Evolutionary conservation across 1,140 invertebrate genomes (phyloP), one percentile per base, ranked within the genome.

Genomic region (Drosophila yakuba): DNA sequence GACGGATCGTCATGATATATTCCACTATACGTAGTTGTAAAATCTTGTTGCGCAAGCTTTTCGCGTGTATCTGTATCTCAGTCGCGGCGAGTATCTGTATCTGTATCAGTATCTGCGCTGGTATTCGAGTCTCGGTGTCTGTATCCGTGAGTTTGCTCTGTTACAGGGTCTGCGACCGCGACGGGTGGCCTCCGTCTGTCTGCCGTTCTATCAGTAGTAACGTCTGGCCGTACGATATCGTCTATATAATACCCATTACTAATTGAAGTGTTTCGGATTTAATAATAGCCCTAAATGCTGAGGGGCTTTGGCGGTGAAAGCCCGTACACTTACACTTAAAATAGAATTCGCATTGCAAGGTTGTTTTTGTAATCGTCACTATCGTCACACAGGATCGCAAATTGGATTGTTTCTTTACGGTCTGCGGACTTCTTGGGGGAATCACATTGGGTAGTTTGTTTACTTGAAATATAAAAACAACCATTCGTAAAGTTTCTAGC

Each of bases 41-140:
- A 74, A 74, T 85, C 63, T 81, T 63, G 75, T 74, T 86, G 74
- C 82, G 78, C 82, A 86, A 86, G 83, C 74, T 51, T 51, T 74
- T 77, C 59, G 73, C 32, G 28, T 72, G 54, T 50, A 58, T 69
- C 52, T 72, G 52, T 72, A 43, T 58, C 64, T 48, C 25, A 25
- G n/a, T 71, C 38, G 35, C 14, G 44, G 39, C 23, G 44, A n/a
- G 25, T 25, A 32, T 32, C 32, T 32, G 32, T 64, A 28, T 50
- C 32, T 20, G 45, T 47, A 17, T 50, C 32, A n/a, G 45, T 47
- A 17, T 47, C 36, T 38, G 23, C 15, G 35, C 15, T 14, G 10
- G 36, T 38, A 38, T 38, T 8, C 2, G 3, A 38, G 36, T 4
- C 4, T 7, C 17, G 14, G 14, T 68, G 58, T 67, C 43, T 64